Conservation (phyloP, 2,797 vertebrate genomes). For the Gymnothorax reevesii region DNA sequence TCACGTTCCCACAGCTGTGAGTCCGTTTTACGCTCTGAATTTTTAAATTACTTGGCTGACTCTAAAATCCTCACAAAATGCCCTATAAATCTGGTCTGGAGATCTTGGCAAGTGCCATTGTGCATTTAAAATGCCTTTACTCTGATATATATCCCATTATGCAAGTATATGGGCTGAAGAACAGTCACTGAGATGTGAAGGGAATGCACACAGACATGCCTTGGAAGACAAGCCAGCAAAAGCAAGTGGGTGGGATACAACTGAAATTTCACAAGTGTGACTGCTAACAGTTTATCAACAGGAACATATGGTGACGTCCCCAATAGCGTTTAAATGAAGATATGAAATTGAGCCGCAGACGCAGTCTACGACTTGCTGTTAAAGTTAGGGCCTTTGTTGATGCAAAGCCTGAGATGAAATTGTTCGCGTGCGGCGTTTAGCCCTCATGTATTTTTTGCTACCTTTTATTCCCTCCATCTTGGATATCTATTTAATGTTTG, state of each 20-base stretch:
- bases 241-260: neutral
- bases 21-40: neutral
- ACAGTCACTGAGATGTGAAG: neutral
- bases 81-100: neutral
- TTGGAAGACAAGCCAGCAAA: neutral
- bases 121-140: neutral
- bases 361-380: neutral
- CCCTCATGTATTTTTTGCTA: neutral
- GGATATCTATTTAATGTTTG: neutral
- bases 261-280: neutral
- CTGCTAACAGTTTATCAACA: neutral
- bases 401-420: neutral
- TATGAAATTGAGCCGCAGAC: neutral
- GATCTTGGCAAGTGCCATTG: neutral
- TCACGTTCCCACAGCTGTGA: neutral
- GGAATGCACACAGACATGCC: neutral
- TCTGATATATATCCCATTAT: neutral
- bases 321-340: neutral
- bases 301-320: neutral
- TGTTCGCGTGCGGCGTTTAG: neutral
- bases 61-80: neutral
- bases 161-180: neutral
- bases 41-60: neutral
- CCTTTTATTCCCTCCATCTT: neutral
- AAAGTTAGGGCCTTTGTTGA: neutral